phyloP scores from a whole-genome alignment of 2,888 invertebrate genomes.

The Melanchra persicariae region DNA sequence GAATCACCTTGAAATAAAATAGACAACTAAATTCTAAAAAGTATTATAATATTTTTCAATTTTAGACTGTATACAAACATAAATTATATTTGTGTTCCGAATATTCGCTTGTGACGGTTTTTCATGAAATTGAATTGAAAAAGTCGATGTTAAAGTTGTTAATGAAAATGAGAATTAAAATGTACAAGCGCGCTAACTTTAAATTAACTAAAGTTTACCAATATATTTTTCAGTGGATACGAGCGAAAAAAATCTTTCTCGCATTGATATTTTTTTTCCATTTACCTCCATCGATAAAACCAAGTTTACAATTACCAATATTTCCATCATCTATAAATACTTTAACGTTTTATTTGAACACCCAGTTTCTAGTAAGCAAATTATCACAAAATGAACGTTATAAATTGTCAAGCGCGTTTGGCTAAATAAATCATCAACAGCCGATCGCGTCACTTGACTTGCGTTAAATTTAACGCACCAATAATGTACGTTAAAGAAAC shows the following conservation, averaged over 20 bases:
- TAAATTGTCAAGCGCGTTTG: background rate
- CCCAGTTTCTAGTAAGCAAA: background rate
- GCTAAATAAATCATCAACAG: background rate
- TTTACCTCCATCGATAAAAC: slow-evolving; percentile 10
- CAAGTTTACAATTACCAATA: background rate
- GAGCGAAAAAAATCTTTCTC: background rate
- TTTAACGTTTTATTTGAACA: slow-evolving; percentile 11
- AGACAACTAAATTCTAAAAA: background rate
- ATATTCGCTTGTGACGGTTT: slow-evolving; percentile 17
- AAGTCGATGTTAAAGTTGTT: background rate
- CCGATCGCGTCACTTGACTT: too few species aligned
- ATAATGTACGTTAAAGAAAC: background rate
- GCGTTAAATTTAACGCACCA: background rate
- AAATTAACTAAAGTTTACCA: slow-evolving; percentile 2
- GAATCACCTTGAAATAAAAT: background rate
- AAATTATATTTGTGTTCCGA: slow-evolving; percentile 30
- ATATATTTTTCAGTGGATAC: background rate
- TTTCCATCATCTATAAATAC: background rate
- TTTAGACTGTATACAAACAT: slow-evolving; percentile 41
- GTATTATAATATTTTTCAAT: slow-evolving; percentile 11
- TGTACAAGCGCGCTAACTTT: slow-evolving; percentile 8
- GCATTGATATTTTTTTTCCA: background rate
- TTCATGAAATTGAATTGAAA: slow-evolving; percentile 22
- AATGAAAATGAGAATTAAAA: slow-evolving; percentile 31
- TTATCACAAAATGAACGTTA: background rate